phyloP scores from a whole-genome alignment of 23 tunicate genomes.

The Styela plicata region DNA sequence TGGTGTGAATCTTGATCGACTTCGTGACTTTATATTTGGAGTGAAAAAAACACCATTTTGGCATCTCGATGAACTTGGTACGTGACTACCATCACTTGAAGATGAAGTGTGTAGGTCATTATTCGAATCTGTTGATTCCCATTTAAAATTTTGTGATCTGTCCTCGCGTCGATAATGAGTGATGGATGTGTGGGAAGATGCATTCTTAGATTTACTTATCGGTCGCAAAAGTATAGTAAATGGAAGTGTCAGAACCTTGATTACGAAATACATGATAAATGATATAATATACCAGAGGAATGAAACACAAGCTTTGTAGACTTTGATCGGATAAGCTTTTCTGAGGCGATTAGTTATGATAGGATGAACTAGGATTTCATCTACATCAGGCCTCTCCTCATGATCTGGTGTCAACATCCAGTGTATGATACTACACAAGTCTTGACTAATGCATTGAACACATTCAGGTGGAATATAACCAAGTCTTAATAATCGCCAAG shows the following conservation, averaged over 20 bases:
- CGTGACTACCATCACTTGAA: not conserved
- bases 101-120: not conserved
- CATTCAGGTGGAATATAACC: constrained; percentile 76
- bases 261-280: not conserved
- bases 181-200: not conserved
- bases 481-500: constrained; percentile 73
- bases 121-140: constrained; percentile 12
- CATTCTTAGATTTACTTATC: not conserved
- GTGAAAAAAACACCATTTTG: constrained; percentile 32
- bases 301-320: not conserved
- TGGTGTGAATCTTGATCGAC: constrained; percentile 34
- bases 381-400: constrained; percentile 39
- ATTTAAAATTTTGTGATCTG: constrained; percentile 1
- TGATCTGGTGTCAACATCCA: constrained; percentile 74
- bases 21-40: constrained; percentile 22
- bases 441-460: constrained; percentile 23
- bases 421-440: constrained; percentile 33
- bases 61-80: not conserved
- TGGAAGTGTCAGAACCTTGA: not conserved
- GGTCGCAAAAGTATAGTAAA: constrained; percentile 5
- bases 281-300: too few relatives aligned
- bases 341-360: constrained; percentile 1
- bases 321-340: not conserved
- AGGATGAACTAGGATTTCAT: constrained; percentile 54
- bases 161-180: not conserved